Evolutionary conservation across 2,113 vertebrate genomes (phyloP).

Genomic region (Megaptera novaeangliae): DNA sequence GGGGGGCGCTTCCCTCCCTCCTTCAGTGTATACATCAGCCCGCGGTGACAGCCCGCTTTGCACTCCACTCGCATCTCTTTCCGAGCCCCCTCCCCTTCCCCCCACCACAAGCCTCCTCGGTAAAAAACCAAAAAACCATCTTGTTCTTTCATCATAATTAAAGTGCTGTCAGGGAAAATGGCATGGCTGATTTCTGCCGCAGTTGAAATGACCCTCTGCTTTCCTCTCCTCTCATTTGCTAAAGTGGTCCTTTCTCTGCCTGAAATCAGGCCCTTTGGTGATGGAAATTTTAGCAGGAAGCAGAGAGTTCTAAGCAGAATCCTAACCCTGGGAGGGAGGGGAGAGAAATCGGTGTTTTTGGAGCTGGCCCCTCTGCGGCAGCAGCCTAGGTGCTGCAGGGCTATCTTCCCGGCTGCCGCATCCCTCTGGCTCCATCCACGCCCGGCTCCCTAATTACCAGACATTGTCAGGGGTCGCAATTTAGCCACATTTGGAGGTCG

Average conservation of each 20-base stretch:
- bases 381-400: not conserved
- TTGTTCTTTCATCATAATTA: conserved; percentile 54
- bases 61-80: not conserved
- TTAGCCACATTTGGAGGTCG: conserved; percentile 5
- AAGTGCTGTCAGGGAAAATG: conserved; percentile 49
- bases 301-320: not conserved
- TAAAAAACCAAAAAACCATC: not conserved
- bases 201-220: conserved; percentile 23
- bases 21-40: conserved; percentile 59
- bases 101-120: not conserved
- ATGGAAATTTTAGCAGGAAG: conserved; percentile 38
- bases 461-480: not conserved
- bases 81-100: not conserved
- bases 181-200: conserved; percentile 27
- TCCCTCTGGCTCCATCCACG: not conserved
- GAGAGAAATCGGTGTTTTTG: not conserved
- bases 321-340: not conserved
- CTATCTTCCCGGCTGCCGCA: not conserved
- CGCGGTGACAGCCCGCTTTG: conserved; percentile 49
- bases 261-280: conserved; percentile 24
- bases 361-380: not conserved
- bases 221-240: conserved; percentile 3
- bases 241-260: conserved; percentile 50
- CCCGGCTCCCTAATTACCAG: not conserved
- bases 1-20: conserved; percentile 61